phyloP scores from a whole-genome alignment of 2,113 vertebrate species.

The Artemisiospiza belli region DNA sequence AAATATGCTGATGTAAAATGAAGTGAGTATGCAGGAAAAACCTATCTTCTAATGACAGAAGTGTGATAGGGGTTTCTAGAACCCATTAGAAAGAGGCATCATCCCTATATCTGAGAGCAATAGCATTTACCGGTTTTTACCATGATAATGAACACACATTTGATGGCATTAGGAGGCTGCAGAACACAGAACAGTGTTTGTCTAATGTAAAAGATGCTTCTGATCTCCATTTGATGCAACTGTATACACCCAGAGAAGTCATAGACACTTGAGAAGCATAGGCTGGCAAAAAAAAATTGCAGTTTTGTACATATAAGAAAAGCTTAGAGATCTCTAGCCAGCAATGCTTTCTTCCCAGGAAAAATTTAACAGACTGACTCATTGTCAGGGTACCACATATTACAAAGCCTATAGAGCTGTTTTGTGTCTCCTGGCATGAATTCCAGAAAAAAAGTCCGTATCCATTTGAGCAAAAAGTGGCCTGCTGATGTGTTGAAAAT shows the following conservation, averaged over 20 bases:
- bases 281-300: background rate
- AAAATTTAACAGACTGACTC: background rate
- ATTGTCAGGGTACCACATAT: background rate
- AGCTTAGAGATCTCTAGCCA: background rate
- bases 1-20: background rate
- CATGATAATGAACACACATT: background rate
- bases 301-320: background rate
- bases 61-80: background rate
- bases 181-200: background rate
- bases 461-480: background rate
- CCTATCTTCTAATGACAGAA: background rate
- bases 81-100: background rate
- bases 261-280: background rate
- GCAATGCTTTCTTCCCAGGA: background rate
- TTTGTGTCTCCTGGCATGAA: fast-evolving
- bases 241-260: background rate
- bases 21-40: background rate
- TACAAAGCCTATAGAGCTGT: background rate
- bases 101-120: background rate
- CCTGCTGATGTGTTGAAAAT: background rate
- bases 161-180: background rate
- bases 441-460: background rate
- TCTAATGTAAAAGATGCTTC: background rate
- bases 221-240: background rate
- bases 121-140: background rate